These are phyloP conservation scores for Adela reaumurella DNA, from an alignment of 2,888 invertebrate genomes.

Conservation along the genomic window DNA sequence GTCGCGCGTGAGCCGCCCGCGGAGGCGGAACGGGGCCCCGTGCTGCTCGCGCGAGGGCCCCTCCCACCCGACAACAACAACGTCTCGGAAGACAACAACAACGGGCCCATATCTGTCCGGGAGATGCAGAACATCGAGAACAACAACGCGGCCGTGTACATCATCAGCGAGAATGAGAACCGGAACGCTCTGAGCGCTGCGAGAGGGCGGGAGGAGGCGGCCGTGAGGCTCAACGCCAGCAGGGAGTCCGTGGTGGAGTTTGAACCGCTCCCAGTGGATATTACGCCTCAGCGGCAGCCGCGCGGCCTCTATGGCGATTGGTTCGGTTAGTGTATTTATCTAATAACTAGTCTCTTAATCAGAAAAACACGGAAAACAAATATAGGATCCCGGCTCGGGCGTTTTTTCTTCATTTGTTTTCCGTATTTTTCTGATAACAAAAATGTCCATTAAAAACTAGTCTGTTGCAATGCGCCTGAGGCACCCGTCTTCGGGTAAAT, in stretches of 20 bases:
- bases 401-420: too few species aligned
- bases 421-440: too few species aligned
- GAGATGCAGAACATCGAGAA: conserved; percentile 58
- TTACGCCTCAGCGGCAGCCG: conserved; percentile 31
- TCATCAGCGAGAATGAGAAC: conserved; percentile 49
- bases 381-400: too few species aligned
- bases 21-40: conserved; percentile 4
- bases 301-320: conserved; percentile 29
- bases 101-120: conserved; percentile 51
- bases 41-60: conserved; percentile 8
- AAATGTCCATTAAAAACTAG: too few species aligned
- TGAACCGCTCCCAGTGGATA: conserved; percentile 34
- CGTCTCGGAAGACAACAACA: conserved; percentile 52
- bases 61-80: conserved; percentile 27
- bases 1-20: conserved; percentile 8
- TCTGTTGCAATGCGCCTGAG: too few species aligned
- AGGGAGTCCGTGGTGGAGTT: conserved; percentile 45
- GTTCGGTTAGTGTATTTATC: conserved; percentile 38
- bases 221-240: conserved; percentile 13
- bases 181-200: conserved; percentile 25
- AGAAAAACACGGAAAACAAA: too few species aligned
- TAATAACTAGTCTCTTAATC: too few species aligned
- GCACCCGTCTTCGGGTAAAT: too few species aligned
- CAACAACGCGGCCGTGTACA: conserved; percentile 52
- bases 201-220: conserved; percentile 12